Evolutionary conservation across 35 echinoderm and acorn worm species (phyloP).

Genomic region (Ophioderma brevispina): DNA sequence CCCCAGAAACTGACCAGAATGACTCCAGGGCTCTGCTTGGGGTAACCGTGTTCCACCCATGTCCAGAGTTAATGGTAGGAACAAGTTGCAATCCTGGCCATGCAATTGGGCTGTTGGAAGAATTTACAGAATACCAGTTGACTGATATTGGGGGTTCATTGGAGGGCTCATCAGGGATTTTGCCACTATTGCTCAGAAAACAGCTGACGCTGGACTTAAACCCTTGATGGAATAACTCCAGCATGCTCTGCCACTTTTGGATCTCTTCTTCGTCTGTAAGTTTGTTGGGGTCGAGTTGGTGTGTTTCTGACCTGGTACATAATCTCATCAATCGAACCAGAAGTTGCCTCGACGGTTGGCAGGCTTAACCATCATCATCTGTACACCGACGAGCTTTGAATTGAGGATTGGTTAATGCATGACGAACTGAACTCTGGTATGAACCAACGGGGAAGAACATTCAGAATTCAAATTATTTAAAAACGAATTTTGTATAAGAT

Average conservation of each 20-base stretch:
- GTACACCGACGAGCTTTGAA: conserved; percentile 64
- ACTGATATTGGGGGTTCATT: background rate
- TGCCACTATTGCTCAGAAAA: background rate
- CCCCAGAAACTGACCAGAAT: background rate
- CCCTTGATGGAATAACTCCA: background rate
- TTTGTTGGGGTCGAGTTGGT: background rate
- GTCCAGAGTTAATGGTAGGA: background rate
- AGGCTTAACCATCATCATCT: conserved; percentile 27
- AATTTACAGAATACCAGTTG: background rate
- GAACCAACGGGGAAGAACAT: too few relatives aligned
- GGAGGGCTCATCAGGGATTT: conserved; percentile 6
- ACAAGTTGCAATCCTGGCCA: background rate
- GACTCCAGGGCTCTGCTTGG: conserved; percentile 1
- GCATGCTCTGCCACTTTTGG: background rate
- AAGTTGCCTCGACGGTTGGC: conserved; percentile 64
- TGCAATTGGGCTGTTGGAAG: background rate
- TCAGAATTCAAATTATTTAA: too few relatives aligned
- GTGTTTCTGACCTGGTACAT: conserved; percentile 21
- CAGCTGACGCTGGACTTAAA: conserved; percentile 16
- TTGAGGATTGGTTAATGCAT: conserved; percentile 75
- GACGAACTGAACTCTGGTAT: conserved; percentile 89
- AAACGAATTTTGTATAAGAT: too few relatives aligned
- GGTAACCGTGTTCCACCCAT: background rate
- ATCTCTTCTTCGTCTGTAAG: conserved; percentile 4
- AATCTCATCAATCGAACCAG: conserved; percentile 75